These are phyloP conservation scores for Thalassophryne amazonica DNA, from an alignment of 2,797 vertebrate species.

Conservation along the genomic window DNA sequence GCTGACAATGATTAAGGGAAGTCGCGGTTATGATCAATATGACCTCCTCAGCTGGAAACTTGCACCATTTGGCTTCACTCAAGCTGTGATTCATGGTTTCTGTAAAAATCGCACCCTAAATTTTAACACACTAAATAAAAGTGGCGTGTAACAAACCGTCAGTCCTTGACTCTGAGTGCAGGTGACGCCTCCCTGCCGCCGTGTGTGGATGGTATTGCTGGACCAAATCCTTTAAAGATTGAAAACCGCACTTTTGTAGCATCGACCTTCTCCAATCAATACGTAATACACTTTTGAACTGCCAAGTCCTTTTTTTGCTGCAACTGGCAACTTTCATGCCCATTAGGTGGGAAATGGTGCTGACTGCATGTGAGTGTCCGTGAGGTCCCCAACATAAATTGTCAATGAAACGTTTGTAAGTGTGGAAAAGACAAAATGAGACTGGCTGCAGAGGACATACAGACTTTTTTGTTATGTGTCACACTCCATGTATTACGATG, in stretches of 20 bases:
- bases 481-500: neutral
- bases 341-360: constrained; percentile 61
- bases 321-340: constrained; percentile 65
- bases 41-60: constrained; percentile 3
- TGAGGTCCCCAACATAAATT: neutral
- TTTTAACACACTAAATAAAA: neutral
- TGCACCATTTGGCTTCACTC: constrained; percentile 3
- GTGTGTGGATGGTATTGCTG: neutral
- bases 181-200: neutral
- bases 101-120: constrained; percentile 2
- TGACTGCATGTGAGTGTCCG: constrained; percentile 30
- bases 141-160: neutral
- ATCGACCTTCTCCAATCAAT: constrained; percentile 56
- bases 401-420: neutral
- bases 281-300: constrained; percentile 41
- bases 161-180: neutral
- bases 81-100: constrained; percentile 1
- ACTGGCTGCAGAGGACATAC: neutral
- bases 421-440: neutral
- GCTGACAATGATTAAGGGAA: constrained; percentile 16
- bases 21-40: constrained; percentile 6
- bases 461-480: neutral
- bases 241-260: neutral
- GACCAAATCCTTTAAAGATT: neutral
- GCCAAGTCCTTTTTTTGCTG: constrained; percentile 55